Conservation (phyloP, 1,140 invertebrate genomes). For the Rhagoletis pomonella region DNA sequence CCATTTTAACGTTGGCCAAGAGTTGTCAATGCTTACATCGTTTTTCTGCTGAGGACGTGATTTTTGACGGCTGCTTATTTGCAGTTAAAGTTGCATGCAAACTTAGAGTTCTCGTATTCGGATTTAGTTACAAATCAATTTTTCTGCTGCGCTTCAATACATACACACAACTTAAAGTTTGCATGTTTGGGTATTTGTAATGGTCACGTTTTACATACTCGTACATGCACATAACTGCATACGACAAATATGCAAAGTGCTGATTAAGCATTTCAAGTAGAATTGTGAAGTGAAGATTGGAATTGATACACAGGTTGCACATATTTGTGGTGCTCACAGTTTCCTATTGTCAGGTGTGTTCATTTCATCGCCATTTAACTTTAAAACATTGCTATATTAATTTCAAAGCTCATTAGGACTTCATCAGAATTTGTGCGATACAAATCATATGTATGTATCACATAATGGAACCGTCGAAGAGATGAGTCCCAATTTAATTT, state of each 20-base stretch:
- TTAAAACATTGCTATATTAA: too few species aligned
- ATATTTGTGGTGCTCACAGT: too few species aligned
- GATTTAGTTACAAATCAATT: conserved; percentile 25
- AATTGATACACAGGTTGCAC: not conserved
- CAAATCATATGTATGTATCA: too few species aligned
- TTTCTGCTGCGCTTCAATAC: not conserved
- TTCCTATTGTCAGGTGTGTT: too few species aligned
- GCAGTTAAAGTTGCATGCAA: conserved; percentile 38
- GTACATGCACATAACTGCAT: not conserved
- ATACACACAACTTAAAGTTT: not conserved
- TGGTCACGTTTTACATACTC: conserved; percentile 20
- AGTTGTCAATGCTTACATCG: conserved; percentile 22
- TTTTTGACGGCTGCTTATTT: conserved; percentile 46
- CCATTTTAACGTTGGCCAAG: conserved; percentile 14
- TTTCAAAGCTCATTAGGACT: too few species aligned
- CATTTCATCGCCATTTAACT: too few species aligned
- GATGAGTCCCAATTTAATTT: too few species aligned
- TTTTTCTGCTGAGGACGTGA: conserved; percentile 15
- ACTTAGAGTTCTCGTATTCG: not conserved
- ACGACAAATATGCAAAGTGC: not conserved
- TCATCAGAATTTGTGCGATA: too few species aligned
- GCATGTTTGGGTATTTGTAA: not conserved
- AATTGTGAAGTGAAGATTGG: not conserved
- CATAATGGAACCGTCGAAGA: too few species aligned
- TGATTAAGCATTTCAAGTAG: conserved; percentile 29